Percentiles rank a stretch among this genome's conserved stretches.
Conservation (phyloP, 2,113 vertebrate species). For the Nerophis ophidion region DNA sequence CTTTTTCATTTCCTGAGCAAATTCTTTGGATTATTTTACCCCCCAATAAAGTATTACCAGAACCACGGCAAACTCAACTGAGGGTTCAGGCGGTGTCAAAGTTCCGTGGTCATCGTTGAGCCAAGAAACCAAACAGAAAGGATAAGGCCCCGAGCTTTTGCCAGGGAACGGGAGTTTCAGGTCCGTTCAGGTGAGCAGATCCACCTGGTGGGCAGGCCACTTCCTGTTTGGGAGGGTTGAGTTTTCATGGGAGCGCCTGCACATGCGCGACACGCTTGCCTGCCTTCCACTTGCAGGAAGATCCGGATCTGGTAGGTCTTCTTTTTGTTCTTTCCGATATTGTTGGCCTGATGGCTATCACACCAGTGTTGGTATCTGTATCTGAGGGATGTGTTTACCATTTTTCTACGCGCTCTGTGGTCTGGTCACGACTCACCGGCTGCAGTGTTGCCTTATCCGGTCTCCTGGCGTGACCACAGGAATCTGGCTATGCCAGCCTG, state of each 20-base stretch:
- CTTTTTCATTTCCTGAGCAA: too few species aligned
- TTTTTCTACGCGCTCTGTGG: not conserved
- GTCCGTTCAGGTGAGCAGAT: conserved; percentile 54
- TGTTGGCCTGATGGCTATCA: conserved; percentile 1
- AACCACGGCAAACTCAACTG: too few species aligned
- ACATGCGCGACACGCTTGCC: conserved; percentile 10
- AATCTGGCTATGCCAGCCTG: not conserved
- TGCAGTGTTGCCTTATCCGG: not conserved
- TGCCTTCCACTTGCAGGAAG: conserved; percentile 20
- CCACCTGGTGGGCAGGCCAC: conserved; percentile 30
- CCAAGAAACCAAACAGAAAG: conserved; percentile 10
- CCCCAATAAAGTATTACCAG: too few species aligned
- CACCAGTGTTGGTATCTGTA: not conserved
- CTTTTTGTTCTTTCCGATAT: not conserved
- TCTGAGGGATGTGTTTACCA: not conserved
- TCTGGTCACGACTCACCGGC: not conserved
- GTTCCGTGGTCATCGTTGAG: conserved; percentile 12
- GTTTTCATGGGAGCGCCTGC: conserved; percentile 12
- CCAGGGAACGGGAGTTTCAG: conserved; percentile 54
- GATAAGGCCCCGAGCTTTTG: conserved; percentile 17
- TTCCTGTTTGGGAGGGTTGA: conserved; percentile 29
- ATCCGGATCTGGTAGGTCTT: conserved; percentile 34
- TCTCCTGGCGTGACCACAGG: not conserved
- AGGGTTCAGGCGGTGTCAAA: too few species aligned
- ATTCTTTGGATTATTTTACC: too few species aligned